Evolutionary conservation across 2,888 invertebrate genomes (phyloP).

Genomic region (Microchrysa polita): DNA sequence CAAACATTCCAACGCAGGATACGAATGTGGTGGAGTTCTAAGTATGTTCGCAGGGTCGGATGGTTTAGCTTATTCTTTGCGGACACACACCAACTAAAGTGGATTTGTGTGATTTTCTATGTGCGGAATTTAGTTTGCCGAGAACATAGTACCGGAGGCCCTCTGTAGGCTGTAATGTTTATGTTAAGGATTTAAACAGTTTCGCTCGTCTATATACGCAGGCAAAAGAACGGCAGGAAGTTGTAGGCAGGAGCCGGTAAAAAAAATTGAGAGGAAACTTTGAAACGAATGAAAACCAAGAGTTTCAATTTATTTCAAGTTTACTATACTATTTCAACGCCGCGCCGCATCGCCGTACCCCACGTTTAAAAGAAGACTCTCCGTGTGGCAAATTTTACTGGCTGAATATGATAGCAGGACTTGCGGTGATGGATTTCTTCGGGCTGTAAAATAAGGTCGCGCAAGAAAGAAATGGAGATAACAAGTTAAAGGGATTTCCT

Average conservation of each 20-base stretch:
- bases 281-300: not conserved
- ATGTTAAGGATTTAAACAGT: conserved; percentile 2
- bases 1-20: too few relatives aligned
- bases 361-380: not conserved
- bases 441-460: too few relatives aligned
- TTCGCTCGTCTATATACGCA: not conserved
- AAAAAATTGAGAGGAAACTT: not conserved
- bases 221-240: not conserved
- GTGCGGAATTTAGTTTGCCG: conserved; percentile 8
- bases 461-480: too few relatives aligned
- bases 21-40: conserved; percentile 16
- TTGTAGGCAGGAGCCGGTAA: not conserved
- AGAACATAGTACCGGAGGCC: not conserved
- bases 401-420: not conserved
- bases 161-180: not conserved
- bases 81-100: conserved; percentile 29
- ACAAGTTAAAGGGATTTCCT: too few relatives aligned
- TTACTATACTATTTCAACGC: not conserved
- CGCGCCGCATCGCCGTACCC: too few relatives aligned
- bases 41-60: conserved; percentile 28
- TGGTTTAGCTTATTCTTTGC: not conserved
- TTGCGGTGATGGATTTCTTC: not conserved
- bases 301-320: conserved; percentile 19
- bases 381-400: not conserved
- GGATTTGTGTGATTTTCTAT: conserved; percentile 41